Percentiles rank a stretch among this genome's conserved stretches.
Evolutionary conservation across 2,888 invertebrate genomes (phyloP).

Genomic region (Abscondita cerata): DNA sequence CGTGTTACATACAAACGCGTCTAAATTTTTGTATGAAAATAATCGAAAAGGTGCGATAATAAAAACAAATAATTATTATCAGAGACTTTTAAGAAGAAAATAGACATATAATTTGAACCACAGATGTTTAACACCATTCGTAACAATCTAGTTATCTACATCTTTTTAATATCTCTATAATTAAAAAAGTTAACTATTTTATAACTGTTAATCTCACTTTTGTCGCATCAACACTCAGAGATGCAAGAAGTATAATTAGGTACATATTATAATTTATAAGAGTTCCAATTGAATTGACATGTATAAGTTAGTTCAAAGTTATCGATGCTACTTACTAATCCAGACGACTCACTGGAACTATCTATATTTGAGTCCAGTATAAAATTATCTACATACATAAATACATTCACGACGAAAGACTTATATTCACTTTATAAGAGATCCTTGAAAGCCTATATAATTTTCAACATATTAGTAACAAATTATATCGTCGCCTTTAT

Average conservation of each 20-base stretch:
- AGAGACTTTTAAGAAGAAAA: constrained; percentile 42
- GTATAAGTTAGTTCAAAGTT: constrained; percentile 50
- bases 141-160: constrained; percentile 42
- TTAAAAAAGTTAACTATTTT: constrained; percentile 59
- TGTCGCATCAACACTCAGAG: constrained; percentile 59
- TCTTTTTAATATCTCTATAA: constrained; percentile 45
- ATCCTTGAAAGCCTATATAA: constrained; percentile 54
- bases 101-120: constrained; percentile 31
- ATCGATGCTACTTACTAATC: constrained; percentile 45
- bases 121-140: constrained; percentile 30
- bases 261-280: constrained; percentile 34
- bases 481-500: constrained; percentile 27
- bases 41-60: no score
- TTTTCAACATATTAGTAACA: constrained; percentile 33
- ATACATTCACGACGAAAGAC: constrained; percentile 55
- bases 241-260: constrained; percentile 52
- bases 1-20: no score
- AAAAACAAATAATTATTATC: constrained; percentile 48
- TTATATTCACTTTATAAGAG: constrained; percentile 53
- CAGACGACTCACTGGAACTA: constrained; percentile 42
- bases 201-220: constrained; percentile 62
- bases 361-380: constrained; percentile 53
- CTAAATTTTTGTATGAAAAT: no score
- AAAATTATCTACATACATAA: constrained; percentile 57
- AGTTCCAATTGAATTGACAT: constrained; percentile 50